Evolutionary conservation across 2,113 vertebrate species (phyloP).

Genomic region (Oreocharis arfaki): DNA sequence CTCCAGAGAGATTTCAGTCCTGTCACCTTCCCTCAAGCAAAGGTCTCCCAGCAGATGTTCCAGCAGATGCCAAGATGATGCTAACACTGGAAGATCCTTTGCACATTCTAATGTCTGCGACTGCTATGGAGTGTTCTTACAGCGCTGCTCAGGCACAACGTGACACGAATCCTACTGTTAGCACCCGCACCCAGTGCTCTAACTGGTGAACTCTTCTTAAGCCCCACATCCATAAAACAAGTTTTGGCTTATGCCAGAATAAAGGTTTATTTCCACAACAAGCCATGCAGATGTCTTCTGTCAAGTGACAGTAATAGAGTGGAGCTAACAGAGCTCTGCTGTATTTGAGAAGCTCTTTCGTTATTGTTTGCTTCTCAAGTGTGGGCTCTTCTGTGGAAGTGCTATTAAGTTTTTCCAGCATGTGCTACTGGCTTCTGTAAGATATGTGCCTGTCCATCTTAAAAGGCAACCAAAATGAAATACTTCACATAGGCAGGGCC

Average conservation of each 20-base stretch:
- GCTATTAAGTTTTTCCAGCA: not conserved
- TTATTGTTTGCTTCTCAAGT: not conserved
- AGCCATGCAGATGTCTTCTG: not conserved
- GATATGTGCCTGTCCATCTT: not conserved
- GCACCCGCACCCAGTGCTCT: not conserved
- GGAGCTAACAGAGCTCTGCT: not conserved
- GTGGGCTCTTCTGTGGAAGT: not conserved
- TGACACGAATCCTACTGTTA: not conserved
- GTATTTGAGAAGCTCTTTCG: not conserved
- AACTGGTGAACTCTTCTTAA: not conserved
- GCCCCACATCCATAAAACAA: not conserved
- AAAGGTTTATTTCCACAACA: not conserved
- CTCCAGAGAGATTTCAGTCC: not conserved
- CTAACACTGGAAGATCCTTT: not conserved
- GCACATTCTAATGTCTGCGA: not conserved
- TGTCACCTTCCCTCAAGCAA: not conserved
- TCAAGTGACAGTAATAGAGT: not conserved
- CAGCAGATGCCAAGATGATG: not conserved
- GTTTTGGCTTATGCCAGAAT: not conserved
- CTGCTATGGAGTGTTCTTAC: not conserved
- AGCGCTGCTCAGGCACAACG: not conserved
- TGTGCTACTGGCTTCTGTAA: not conserved
- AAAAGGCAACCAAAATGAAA: not conserved
- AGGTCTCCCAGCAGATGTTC: not conserved
- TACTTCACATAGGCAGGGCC: not conserved